phyloP scores from a whole-genome alignment of 2,888 invertebrate species.

The Orthonevra nobilis region DNA sequence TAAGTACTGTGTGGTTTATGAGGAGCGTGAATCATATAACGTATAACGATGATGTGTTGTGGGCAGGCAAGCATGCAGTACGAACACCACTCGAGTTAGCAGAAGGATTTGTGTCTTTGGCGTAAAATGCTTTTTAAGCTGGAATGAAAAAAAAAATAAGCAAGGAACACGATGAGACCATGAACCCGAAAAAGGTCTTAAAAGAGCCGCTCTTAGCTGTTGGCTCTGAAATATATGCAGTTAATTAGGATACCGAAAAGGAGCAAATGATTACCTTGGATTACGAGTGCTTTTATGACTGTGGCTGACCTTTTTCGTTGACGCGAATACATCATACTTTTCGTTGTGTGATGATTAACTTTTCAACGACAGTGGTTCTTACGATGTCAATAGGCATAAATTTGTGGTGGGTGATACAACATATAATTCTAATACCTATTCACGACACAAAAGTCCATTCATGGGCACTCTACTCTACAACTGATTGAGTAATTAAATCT shows the following conservation, averaged over 20 bases:
- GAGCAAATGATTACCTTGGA: constrained; percentile 47
- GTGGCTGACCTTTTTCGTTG: constrained; percentile 33
- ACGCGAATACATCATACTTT: no score
- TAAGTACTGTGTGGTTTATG: constrained; percentile 69
- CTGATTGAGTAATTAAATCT: constrained; percentile 44
- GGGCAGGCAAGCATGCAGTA: constrained; percentile 58
- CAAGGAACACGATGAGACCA: neutral
- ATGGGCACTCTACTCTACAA: constrained; percentile 5
- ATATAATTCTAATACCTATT: no score
- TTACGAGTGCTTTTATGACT: constrained; percentile 40
- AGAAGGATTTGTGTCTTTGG: constrained; percentile 59
- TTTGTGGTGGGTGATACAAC: constrained; percentile 11
- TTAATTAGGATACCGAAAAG: constrained; percentile 54
- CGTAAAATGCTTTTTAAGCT: constrained; percentile 56
- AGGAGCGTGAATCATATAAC: constrained; percentile 66
- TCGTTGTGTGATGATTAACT: constrained; percentile 14
- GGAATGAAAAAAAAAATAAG: neutral
- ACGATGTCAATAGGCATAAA: constrained; percentile 29
- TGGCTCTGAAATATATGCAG: constrained; percentile 44
- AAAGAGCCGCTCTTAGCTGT: constrained; percentile 24
- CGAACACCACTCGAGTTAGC: constrained; percentile 48
- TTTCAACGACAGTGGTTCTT: constrained; percentile 8
- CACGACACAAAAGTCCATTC: neutral
- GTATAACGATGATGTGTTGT: constrained; percentile 67
- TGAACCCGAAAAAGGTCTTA: constrained; percentile 54